Evolutionary conservation across 2,888 invertebrate genomes (phyloP).

Genomic region (Thymelicus lineola): DNA sequence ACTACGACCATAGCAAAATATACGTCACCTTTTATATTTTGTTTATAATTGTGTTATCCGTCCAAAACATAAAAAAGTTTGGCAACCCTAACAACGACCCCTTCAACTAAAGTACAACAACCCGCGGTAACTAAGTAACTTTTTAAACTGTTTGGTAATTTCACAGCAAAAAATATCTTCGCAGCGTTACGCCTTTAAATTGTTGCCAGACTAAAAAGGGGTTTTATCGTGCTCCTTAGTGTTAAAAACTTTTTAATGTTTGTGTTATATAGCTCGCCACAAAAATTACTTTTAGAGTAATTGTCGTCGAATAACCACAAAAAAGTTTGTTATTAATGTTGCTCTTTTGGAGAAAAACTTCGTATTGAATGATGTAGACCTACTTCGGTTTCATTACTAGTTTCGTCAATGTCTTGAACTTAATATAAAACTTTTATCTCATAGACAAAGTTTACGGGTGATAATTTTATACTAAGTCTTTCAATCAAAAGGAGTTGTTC

Average conservation of each 20-base stretch:
- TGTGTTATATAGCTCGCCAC: slow-evolving; percentile 7
- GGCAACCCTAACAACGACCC: slow-evolving; percentile 21
- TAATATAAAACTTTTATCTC: too few relatives aligned
- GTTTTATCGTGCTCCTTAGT: slow-evolving; percentile 23
- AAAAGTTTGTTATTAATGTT: slow-evolving; percentile 10
- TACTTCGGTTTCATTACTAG: too few relatives aligned
- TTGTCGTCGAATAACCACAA: slow-evolving; percentile 10
- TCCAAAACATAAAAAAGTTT: not conserved
- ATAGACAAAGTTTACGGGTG: too few relatives aligned
- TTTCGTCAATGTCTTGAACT: too few relatives aligned
- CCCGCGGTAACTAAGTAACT: slow-evolving; percentile 36
- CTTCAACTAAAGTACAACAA: slow-evolving; percentile 20
- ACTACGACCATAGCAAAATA: too few relatives aligned
- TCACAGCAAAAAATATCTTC: slow-evolving; percentile 25
- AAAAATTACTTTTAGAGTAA: slow-evolving; percentile 15
- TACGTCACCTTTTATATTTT: too few relatives aligned
- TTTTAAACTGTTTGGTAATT: slow-evolving; percentile 37
- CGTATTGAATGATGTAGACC: too few relatives aligned
- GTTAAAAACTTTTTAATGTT: slow-evolving; percentile 24
- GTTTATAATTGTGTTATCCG: not conserved
- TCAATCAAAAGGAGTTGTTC: too few relatives aligned
- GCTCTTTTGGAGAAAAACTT: not conserved
- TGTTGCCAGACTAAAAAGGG: slow-evolving; percentile 20
- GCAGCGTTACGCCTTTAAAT: slow-evolving; percentile 16
- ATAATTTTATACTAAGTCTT: too few relatives aligned